phyloP scores from a whole-genome alignment of 2,888 invertebrate species.

The Microchrysa polita region DNA sequence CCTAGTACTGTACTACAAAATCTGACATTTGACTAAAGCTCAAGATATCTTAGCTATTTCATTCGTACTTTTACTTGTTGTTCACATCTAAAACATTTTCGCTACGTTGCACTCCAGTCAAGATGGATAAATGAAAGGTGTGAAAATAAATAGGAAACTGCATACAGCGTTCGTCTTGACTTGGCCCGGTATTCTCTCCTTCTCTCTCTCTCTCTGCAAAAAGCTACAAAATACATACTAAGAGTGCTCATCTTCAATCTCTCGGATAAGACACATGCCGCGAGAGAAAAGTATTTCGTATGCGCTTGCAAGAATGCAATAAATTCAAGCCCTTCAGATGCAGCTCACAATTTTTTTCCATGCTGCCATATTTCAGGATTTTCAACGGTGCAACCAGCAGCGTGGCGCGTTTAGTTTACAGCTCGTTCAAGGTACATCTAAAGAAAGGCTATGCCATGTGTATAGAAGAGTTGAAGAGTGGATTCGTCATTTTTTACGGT shows the following conservation, averaged over 20 bases:
- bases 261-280: neutral
- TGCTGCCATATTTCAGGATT: neutral
- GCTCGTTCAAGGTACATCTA: neutral
- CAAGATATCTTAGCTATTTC: too few relatives aligned
- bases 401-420: neutral
- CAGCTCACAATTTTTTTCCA: conserved; percentile 4
- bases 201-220: too few relatives aligned
- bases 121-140: too few relatives aligned
- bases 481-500: conserved; percentile 16
- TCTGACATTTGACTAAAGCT: neutral
- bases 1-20: too few relatives aligned
- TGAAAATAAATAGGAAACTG: too few relatives aligned
- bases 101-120: too few relatives aligned
- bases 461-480: conserved; percentile 12
- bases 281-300: neutral
- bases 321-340: conserved; percentile 24
- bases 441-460: neutral
- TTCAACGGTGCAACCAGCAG: neutral
- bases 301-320: conserved; percentile 15
- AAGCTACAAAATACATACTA: too few relatives aligned
- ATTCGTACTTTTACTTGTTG: too few relatives aligned
- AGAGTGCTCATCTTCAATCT: too few relatives aligned
- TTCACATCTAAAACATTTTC: too few relatives aligned
- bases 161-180: too few relatives aligned
- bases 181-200: too few relatives aligned